A percentile compares a stretch with the other conserved stretches of the same genome.
phyloP scores from a whole-genome alignment of 1,140 invertebrate genomes.

The Ptiloglossa arizonensis region DNA sequence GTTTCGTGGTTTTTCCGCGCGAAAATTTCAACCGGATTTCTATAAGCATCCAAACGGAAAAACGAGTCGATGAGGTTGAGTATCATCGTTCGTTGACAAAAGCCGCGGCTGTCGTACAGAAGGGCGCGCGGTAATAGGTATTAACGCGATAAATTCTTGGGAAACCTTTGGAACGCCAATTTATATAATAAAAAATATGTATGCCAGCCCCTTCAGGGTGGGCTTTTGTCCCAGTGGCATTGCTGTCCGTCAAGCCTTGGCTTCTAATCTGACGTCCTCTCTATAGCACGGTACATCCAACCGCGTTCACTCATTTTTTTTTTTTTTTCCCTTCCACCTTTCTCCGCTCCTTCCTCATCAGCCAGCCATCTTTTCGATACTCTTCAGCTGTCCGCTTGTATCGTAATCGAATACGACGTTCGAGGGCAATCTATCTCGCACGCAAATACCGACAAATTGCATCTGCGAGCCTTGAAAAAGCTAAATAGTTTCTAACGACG shows the following conservation, averaged over 20 bases:
- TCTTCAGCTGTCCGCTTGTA: conserved; percentile 59
- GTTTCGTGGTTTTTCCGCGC: background rate
- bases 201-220: conserved; percentile 72
- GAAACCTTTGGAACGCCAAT: conserved; percentile 75
- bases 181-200: conserved; percentile 81
- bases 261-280: conserved; percentile 79
- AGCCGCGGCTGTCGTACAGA: conserved; percentile 23
- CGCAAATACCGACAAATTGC: conserved; percentile 18
- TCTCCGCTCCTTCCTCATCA: conserved; percentile 25
- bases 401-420: conserved; percentile 58
- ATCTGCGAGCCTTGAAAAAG: conserved; percentile 14
- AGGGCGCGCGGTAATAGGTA: conserved; percentile 69
- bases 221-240: conserved; percentile 65
- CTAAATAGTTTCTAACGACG: conserved; percentile 21
- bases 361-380: conserved; percentile 44
- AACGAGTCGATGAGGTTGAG: conserved; percentile 34
- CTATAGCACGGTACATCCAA: conserved; percentile 59
- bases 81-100: conserved; percentile 38
- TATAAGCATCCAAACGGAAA: background rate
- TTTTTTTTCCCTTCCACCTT: conserved; percentile 5
- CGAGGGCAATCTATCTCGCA: conserved; percentile 26
- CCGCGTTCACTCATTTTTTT: conserved; percentile 51
- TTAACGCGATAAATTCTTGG: conserved; percentile 77
- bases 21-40: background rate
- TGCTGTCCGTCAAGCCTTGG: conserved; percentile 73